Evolutionary conservation across 2,113 vertebrate species (phyloP), one percentile per base, ranked within the genome.

Genomic region (Engystomops pustulosus): DNA sequence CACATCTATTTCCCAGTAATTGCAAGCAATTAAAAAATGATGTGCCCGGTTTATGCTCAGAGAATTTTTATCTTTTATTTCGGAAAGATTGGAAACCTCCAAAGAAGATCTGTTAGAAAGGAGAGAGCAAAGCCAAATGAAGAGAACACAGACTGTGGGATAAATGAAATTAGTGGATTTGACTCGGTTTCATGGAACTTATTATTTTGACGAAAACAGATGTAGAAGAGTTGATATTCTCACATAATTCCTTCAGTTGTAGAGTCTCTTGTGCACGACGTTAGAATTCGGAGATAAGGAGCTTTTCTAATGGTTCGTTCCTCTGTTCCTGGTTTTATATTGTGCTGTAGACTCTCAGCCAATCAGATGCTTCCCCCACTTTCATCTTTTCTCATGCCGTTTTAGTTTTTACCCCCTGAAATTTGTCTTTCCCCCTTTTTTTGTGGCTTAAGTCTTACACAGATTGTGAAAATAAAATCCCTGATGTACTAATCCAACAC

Each of bases 1-100:
- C 79, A 81, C 65, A 81, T 81, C 62, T n/a, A 81, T 81, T 81
- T 69, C 32, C 45, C 30, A 36, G 62, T 81, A 81, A 81, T 81
- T 81, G 62, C 62, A 69, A 49, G 79, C 79, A 81, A 69, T 81
- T 81, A 81, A 51, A 81, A 49, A 17, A 81, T 69, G 30, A 81
- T 69, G 62, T 70, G 79, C 62, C 65, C 34, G 79, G 34, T 70
- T 81, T 80, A 47, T 70, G 65, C 62, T 20, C 23, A 53, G 62
- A 81, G 62, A 45, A 53, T 32, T 80, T 32, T 69, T 51, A 81
- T 45, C 79, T 81, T 81, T 81, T 70, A 69, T 69, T 81, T 25
- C 18, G 53, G 27, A 81, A 36, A 38, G n/a, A 69, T 81, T 65
- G 30, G 62, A 80, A 80, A 51, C 62, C 25, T 67, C 41, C 62